These are phyloP conservation scores for Dascillus cervinus DNA, from an alignment of 2,888 invertebrate species.

Conservation along the genomic window DNA sequence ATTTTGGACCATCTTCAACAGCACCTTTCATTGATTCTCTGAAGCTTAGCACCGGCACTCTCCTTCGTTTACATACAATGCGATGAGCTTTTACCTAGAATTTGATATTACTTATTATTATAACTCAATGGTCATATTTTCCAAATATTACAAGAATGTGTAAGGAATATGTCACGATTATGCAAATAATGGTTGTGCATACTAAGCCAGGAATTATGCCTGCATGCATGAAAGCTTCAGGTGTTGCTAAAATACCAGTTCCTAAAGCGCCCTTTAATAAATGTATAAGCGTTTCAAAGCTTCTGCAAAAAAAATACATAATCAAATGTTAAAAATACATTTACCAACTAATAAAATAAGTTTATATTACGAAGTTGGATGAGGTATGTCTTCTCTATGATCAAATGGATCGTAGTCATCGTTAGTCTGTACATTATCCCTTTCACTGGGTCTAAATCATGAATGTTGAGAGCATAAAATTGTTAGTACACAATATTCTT, in stretches of 20 bases:
- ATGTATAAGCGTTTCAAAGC: slow-evolving; percentile 75
- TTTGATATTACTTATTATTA: slow-evolving; percentile 3
- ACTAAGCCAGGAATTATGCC: slow-evolving; percentile 72
- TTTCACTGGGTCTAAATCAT: too few relatives aligned
- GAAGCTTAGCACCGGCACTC: slow-evolving; percentile 8
- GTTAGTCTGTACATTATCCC: too few relatives aligned
- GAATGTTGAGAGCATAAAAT: too few relatives aligned
- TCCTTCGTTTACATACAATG: slow-evolving; percentile 8
- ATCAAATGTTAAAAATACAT: too few relatives aligned
- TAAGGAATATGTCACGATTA: slow-evolving; percentile 79
- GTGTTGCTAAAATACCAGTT: slow-evolving; percentile 91
- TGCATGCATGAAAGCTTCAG: slow-evolving; percentile 80
- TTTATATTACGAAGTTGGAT: slow-evolving; percentile 73
- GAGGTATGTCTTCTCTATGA: slow-evolving; percentile 54
- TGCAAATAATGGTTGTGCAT: slow-evolving; percentile 68
- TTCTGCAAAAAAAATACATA: slow-evolving; percentile 51
- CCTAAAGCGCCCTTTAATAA: slow-evolving; percentile 86
- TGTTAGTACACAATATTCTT: too few relatives aligned
- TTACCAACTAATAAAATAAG: too few relatives aligned
- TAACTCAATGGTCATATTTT: too few relatives aligned
- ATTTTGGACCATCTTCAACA: slow-evolving; percentile 7
- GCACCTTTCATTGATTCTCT: slow-evolving; percentile 7
- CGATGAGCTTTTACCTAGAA: slow-evolving; percentile 8
- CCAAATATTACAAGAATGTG: slow-evolving; percentile 66
- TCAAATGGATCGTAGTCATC: slow-evolving; percentile 58